These are phyloP conservation scores for Papilio gigon DNA, from an alignment of 2,888 invertebrate species.

Conservation along the genomic window DNA sequence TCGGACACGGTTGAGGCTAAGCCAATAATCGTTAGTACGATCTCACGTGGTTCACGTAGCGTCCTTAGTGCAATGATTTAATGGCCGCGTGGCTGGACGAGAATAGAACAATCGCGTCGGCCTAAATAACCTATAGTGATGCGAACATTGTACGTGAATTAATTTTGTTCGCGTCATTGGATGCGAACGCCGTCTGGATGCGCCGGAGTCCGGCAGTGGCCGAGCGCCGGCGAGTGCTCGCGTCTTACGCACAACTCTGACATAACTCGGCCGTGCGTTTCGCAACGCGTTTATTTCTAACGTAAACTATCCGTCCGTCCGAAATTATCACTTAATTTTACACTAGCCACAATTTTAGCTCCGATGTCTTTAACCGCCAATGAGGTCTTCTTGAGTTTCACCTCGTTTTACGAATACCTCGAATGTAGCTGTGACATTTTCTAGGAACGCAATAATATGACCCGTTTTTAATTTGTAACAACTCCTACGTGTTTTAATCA, in stretches of 20 bases:
- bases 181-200: constrained; percentile 17
- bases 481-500: constrained; percentile 59
- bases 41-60: constrained; percentile 7
- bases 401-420: constrained; percentile 46
- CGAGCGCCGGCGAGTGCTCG: constrained; percentile 18
- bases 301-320: constrained; percentile 63
- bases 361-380: constrained; percentile 78
- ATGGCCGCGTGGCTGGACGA: constrained; percentile 35
- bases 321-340: constrained; percentile 75
- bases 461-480: constrained; percentile 44
- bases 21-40: constrained; percentile 15
- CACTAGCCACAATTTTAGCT: constrained; percentile 69
- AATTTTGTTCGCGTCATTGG: constrained; percentile 29
- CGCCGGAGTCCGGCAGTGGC: constrained; percentile 11
- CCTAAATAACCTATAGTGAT: constrained; percentile 30
- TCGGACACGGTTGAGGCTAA: background rate
- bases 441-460: constrained; percentile 43
- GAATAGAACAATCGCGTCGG: constrained; percentile 38
- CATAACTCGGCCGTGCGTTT: constrained; percentile 80
- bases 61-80: constrained; percentile 35
- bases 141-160: constrained; percentile 34
- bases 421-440: constrained; percentile 42
- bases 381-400: constrained; percentile 65
- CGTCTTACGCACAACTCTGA: constrained; percentile 60
- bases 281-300: constrained; percentile 74